Evolutionary conservation across 2,113 vertebrate genomes (phyloP), one percentile per base, ranked within the genome.

Genomic region (Nanorana parkeri): DNA sequence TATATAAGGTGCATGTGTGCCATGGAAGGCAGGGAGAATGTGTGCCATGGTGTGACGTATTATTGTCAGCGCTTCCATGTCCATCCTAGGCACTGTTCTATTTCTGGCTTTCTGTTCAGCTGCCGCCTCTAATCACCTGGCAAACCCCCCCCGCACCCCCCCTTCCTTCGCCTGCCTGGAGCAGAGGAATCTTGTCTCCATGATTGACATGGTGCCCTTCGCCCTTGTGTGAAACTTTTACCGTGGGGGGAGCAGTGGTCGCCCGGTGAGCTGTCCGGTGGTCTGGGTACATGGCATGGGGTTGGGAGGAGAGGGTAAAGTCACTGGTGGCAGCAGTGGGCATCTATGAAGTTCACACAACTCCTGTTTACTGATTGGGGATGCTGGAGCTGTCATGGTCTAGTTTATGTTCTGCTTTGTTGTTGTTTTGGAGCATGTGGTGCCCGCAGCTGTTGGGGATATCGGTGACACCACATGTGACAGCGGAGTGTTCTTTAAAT

Each of bases 1-100:
- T 56, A 16, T 3, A 17, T 16, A 16, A 60, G 56, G 56, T 60
- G n/a, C 6, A n/a, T 60, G 56, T 6, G 17, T 19, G 4, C 2
- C 5, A 21, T 6, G 56, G 56, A 20, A 60, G 17, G 2, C 7
- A 4, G 10, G 55, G 1, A 11, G 7, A n/a, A 19, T 20, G 17
- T 20, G 2, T 4, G 8, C 19, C n/a, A 19, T 19, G 1, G 20
- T 7, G 26, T 81, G 79, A 81, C 79, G 79, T 65, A 52, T 21
- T 72, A 29, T 29, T 24, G 20, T 51, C 32, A 81, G 58, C 26
- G 58, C 60, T 74, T 73, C 69, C 79, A 81, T 81, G 64, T 74
- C 79, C 79, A 81, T 81, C 68, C 79, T 73, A 29, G 79, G 79
- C 61, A 20, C 68, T 74, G 68, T 81, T 72, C 79, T 81, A 81